These are phyloP conservation scores for Helicolenus hilgendorfi DNA, from an alignment of 2,797 vertebrate species.

Conservation along the genomic window DNA sequence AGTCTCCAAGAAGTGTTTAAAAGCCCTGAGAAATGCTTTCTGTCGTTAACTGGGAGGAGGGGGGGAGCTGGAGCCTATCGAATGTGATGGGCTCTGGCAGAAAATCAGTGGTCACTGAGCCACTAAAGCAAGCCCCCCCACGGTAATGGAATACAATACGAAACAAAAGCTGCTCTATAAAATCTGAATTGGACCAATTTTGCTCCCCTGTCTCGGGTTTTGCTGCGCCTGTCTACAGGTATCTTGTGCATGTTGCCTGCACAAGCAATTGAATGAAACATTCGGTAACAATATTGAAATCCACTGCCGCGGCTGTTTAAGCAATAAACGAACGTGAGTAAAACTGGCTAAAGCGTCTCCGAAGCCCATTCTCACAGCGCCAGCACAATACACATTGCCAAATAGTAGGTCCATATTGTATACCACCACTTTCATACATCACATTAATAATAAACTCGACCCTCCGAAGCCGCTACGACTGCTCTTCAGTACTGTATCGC, in stretches of 20 bases:
- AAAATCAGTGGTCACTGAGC: conserved; percentile 93
- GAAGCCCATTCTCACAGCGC: conserved; percentile 9
- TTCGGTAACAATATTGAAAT: conserved; percentile 43
- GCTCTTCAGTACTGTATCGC: background rate
- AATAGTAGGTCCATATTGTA: background rate
- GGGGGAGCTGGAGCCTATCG: conserved; percentile 83
- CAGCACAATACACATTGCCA: conserved; percentile 5
- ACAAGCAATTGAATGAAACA: conserved; percentile 48
- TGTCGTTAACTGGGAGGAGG: conserved; percentile 89
- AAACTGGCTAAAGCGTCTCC: conserved; percentile 16
- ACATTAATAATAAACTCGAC: background rate
- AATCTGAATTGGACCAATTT: conserved; percentile 85
- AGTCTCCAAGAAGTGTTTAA: conserved; percentile 91
- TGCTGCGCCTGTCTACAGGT: conserved; percentile 46
- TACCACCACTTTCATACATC: background rate
- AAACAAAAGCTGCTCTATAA: conserved; percentile 85
- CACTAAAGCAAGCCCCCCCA: conserved; percentile 74
- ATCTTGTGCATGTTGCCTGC: conserved; percentile 1
- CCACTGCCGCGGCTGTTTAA: conserved; percentile 39
- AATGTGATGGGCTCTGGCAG: conserved; percentile 94
- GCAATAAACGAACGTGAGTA: conserved; percentile 43
- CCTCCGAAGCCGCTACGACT: background rate
- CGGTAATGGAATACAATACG: conserved; percentile 82
- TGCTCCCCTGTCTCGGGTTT: conserved; percentile 47
- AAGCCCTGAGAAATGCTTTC: conserved; percentile 93